Conservation (phyloP, 2,113 vertebrate genomes). For the Panthera tigris region DNA sequence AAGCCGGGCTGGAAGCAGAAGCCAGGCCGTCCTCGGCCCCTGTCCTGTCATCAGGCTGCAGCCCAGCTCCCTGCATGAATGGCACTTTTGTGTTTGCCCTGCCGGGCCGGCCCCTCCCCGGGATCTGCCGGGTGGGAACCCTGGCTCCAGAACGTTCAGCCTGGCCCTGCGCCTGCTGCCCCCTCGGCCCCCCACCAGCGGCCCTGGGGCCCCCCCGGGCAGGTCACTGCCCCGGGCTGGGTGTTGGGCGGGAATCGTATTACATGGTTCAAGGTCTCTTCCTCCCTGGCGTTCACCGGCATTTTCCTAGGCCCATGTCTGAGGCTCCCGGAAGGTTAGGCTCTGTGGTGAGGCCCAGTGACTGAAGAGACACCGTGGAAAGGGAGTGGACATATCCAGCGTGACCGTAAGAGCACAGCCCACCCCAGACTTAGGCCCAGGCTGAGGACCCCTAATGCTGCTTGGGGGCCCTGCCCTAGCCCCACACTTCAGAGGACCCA, state of each 20-base stretch:
- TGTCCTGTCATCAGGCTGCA: background rate
- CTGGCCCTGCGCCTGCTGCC: background rate
- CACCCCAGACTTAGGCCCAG: background rate
- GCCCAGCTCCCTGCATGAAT: background rate
- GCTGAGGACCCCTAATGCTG: accelerated
- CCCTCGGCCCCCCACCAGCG: background rate
- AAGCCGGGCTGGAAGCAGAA: background rate
- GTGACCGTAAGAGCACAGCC: background rate
- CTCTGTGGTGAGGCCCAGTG: too few relatives aligned
- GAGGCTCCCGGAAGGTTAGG: background rate
- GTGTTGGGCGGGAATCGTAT: background rate
- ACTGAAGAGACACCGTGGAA: background rate
- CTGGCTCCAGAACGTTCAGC: background rate
- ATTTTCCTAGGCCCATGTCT: accelerated
- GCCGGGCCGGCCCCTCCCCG: background rate
- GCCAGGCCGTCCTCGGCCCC: accelerated
- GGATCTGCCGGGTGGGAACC: background rate
- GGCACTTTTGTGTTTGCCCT: constrained; percentile 6
- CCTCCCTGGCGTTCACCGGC: accelerated
- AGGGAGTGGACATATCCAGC: background rate
- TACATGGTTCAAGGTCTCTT: accelerated
- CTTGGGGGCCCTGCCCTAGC: background rate
- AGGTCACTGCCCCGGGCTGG: background rate
- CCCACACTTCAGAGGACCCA: background rate
- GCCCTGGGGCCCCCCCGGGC: background rate